A percentile compares a stretch with the other conserved stretches of the same genome.
Evolutionary conservation across 2,888 invertebrate genomes (phyloP).

Genomic region (Sclerodermus sp.): DNA sequence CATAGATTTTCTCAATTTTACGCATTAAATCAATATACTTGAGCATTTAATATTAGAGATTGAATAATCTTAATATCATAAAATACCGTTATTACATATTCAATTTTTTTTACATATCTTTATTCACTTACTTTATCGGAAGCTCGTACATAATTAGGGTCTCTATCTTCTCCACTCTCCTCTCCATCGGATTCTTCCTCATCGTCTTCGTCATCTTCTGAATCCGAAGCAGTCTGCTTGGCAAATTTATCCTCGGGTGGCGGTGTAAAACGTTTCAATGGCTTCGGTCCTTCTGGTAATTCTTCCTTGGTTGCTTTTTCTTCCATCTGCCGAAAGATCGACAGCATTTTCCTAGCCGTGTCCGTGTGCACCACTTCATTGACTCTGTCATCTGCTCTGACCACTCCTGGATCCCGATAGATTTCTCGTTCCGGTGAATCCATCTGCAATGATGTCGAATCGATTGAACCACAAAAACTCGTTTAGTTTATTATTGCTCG

Average conservation of each 20-base stretch:
- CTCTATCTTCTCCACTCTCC: slow-evolving; percentile 53
- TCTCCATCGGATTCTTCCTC: slow-evolving; percentile 60
- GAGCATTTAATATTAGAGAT: background rate
- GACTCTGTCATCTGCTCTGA: slow-evolving; percentile 64
- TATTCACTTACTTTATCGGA: slow-evolving; percentile 55
- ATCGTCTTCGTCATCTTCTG: slow-evolving; percentile 61
- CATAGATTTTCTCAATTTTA: background rate
- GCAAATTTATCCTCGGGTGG: slow-evolving; percentile 73
- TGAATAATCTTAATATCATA: too few relatives aligned
- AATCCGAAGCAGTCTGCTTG: slow-evolving; percentile 58
- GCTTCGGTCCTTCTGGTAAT: slow-evolving; percentile 70
- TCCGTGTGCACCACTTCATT: slow-evolving; percentile 59
- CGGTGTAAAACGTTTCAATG: slow-evolving; percentile 86
- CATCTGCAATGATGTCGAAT: slow-evolving; percentile 50
- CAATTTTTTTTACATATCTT: background rate
- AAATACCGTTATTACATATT: background rate
- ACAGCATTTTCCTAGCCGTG: slow-evolving; percentile 84
- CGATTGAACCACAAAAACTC: too few relatives aligned
- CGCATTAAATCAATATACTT: background rate
- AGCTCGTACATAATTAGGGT: slow-evolving; percentile 58
- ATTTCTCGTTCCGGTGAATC: slow-evolving; percentile 74
- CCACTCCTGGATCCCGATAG: slow-evolving; percentile 73
- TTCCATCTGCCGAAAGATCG: slow-evolving; percentile 88
- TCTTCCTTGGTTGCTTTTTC: slow-evolving; percentile 64
- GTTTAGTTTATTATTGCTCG: too few relatives aligned